Base-by-base conservation (phyloP, 2,888 invertebrate genomes). In the Dicyrtoma fusca region DNA sequence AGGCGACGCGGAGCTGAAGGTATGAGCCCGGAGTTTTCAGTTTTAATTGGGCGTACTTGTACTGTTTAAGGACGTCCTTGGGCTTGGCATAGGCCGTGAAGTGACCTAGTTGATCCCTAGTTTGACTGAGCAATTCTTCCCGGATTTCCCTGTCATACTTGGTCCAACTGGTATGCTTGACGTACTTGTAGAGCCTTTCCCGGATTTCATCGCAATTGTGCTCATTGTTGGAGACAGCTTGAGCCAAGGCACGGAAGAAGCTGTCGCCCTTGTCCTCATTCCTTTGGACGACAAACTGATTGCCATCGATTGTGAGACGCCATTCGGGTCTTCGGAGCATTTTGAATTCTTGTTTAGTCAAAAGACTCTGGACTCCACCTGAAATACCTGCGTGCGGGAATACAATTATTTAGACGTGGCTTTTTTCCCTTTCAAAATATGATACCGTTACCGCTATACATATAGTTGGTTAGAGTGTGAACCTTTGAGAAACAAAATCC, bases 191-290 rank as follows among this genome's bases (percentile, higher is more conserved):
- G 6, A 68, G 45, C 57, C 57, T 23, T 19, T 42, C 19, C 19
- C 68, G 42, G 23, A 68, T 51, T 0, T 57, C 57, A 5, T 34
- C n/a, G n/a, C n/a, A n/a, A n/a, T n/a, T n/a, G n/a, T n/a, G n/a
- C 23, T 68, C 68, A 21, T 57, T 26, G 10, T 44, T 17, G 1
- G 57, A 23, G 4, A 68, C 10, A 14, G 68, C 68, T 44, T 68
- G 68, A 21, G 68, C 55, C 1, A 68, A n/a, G 1, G 68, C 44
- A 1, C 68, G 55, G n/a, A 44, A 68, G 17, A 68, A 68, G 57
- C 68, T 68, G n/a, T 68, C 17, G 8, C 68, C 68, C 11, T 53
- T 11, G 21, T 68, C 57, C 14, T 57, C 13, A 45, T 68, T 68
- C 23, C 17, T 19, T 14, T 34, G 19, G n/a, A 68, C 44, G 6